Conservation (phyloP, 1,140 invertebrate genomes). For the Diabrotica undecimpunctata region DNA sequence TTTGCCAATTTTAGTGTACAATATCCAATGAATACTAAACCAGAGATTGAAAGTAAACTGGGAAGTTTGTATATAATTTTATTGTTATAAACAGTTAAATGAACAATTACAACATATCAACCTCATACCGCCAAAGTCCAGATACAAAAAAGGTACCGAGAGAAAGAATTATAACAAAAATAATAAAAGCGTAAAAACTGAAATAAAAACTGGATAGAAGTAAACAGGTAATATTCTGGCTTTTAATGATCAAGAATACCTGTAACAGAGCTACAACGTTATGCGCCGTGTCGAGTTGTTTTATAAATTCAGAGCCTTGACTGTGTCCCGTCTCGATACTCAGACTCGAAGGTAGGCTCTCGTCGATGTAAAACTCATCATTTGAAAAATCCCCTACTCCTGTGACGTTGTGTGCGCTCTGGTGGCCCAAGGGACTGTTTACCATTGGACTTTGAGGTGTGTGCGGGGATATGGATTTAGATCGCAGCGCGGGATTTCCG, state of each 20-base stretch:
- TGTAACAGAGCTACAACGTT: slow-evolving; percentile 63
- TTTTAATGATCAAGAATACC: slow-evolving; percentile 48
- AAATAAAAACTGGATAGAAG: slow-evolving; percentile 6
- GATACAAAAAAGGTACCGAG: too few species aligned
- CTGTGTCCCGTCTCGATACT: slow-evolving; percentile 58
- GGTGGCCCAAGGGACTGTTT: slow-evolving; percentile 41
- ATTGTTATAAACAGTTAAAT: too few species aligned
- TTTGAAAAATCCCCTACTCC: slow-evolving; percentile 62
- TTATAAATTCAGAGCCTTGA: slow-evolving; percentile 46
- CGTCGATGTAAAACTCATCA: slow-evolving; percentile 83
- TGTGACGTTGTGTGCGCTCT: slow-evolving; percentile 22
- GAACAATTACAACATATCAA: too few species aligned
- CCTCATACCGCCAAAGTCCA: too few species aligned
- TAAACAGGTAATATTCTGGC: not conserved
- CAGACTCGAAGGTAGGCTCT: slow-evolving; percentile 70
- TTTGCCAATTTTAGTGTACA: too few species aligned
- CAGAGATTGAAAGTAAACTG: too few species aligned
- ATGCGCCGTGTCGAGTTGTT: slow-evolving; percentile 56
- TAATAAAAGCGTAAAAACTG: slow-evolving; percentile 6
- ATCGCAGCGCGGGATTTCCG: slow-evolving; percentile 35
- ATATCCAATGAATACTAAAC: too few species aligned
- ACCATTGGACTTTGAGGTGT: slow-evolving; percentile 37
- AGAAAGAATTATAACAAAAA: too few species aligned
- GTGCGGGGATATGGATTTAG: slow-evolving; percentile 41
- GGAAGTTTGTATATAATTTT: too few species aligned